phyloP scores from a whole-genome alignment of 2,797 vertebrate species.

The Coluber constrictor region DNA sequence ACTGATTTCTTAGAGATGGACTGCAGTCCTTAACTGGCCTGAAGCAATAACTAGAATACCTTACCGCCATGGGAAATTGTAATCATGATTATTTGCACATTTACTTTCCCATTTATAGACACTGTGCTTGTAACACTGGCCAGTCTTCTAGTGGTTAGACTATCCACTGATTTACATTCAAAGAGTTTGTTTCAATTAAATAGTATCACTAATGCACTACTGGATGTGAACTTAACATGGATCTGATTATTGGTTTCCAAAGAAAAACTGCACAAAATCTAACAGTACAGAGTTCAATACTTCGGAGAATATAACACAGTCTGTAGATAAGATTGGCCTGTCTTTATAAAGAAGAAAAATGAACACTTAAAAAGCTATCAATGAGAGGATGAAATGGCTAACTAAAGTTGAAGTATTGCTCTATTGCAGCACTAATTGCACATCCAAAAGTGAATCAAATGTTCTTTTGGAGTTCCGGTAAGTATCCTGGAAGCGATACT shows the following conservation, averaged over 20 bases:
- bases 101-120: slow-evolving; percentile 68
- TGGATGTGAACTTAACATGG: slow-evolving; percentile 70
- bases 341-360: slow-evolving; percentile 69
- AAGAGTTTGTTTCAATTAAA: slow-evolving; percentile 91
- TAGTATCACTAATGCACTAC: slow-evolving; percentile 72
- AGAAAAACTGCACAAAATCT: slow-evolving; percentile 74
- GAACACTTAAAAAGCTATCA: slow-evolving; percentile 59
- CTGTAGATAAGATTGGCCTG: slow-evolving; percentile 76
- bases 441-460: slow-evolving; percentile 64
- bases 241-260: slow-evolving; percentile 59
- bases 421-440: slow-evolving; percentile 75
- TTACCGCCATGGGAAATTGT: slow-evolving; percentile 60
- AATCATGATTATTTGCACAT: slow-evolving; percentile 31
- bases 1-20: slow-evolving; percentile 61
- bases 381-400: slow-evolving; percentile 57
- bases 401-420: slow-evolving; percentile 74
- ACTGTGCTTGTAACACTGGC: slow-evolving; percentile 75
- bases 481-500: slow-evolving; percentile 54
- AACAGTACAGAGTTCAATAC: slow-evolving; percentile 70
- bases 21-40: slow-evolving; percentile 58
- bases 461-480: slow-evolving; percentile 55
- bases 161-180: slow-evolving; percentile 88
- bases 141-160: slow-evolving; percentile 75
- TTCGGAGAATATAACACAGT: slow-evolving; percentile 70
- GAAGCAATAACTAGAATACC: slow-evolving; percentile 64